These are phyloP conservation scores for Xiphophorus birchmanni DNA, from an alignment of 2,797 vertebrate species.

Conservation along the genomic window DNA sequence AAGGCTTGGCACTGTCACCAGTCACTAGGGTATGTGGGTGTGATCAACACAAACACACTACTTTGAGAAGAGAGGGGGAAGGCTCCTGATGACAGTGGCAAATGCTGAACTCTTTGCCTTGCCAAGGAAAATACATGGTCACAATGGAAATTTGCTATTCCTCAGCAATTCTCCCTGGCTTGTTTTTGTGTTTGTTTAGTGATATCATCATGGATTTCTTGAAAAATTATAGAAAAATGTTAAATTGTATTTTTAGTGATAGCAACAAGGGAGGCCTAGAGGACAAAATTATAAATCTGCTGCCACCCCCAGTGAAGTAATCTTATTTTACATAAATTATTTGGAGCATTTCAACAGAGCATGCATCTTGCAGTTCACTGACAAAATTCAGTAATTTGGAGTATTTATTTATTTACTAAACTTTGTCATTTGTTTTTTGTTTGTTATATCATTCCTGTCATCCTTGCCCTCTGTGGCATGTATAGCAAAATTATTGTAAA, in stretches of 20 bases:
- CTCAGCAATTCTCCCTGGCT: conserved; percentile 41
- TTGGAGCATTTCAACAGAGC: not conserved
- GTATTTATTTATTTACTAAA: not conserved
- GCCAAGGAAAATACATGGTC: conserved; percentile 70
- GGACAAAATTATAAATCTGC: not conserved
- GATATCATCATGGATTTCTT: conserved; percentile 29
- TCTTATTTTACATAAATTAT: not conserved
- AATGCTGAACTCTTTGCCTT: conserved; percentile 64
- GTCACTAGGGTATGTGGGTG: conserved; percentile 78
- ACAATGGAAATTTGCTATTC: conserved; percentile 60
- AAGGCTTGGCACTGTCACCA: conserved; percentile 81
- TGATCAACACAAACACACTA: conserved; percentile 82
- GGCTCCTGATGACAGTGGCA: conserved; percentile 71
- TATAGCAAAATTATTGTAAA: not conserved
- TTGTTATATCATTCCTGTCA: not conserved
- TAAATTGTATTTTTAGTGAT: not conserved
- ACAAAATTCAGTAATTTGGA: not conserved
- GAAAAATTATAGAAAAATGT: not conserved
- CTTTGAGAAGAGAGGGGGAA: conserved; percentile 70
- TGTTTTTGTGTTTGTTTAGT: conserved; percentile 44
- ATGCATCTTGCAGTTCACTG: not conserved
- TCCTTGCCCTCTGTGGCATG: not conserved
- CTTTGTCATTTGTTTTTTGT: not conserved
- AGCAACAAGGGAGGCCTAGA: not conserved
- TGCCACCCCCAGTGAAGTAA: not conserved